Evolutionary conservation across 2,888 invertebrate genomes (phyloP).

Genomic region (Octonoba sinensis): DNA sequence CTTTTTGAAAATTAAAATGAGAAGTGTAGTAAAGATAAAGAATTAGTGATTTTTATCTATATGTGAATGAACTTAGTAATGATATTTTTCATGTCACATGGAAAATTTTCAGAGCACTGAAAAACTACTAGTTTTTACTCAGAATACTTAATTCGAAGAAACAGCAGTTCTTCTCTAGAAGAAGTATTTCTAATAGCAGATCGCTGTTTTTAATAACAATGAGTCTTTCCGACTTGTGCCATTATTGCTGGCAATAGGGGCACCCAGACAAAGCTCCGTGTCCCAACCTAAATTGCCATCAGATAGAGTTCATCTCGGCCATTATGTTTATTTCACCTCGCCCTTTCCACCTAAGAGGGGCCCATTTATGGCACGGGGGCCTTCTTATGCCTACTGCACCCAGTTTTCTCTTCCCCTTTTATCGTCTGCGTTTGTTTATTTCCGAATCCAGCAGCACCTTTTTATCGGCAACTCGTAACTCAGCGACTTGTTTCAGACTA

Average conservation of each 20-base stretch:
- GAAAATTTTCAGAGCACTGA: no score
- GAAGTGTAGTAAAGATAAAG: no score
- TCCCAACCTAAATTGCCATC: constrained; percentile 28
- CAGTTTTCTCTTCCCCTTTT: neutral
- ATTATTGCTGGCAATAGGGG: neutral
- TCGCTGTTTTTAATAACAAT: no score
- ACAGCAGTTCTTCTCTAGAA: no score
- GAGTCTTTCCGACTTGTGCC: no score
- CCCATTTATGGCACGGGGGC: constrained; percentile 34
- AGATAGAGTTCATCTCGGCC: constrained; percentile 58
- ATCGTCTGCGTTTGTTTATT: constrained; percentile 14
- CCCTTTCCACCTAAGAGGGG: constrained; percentile 16
- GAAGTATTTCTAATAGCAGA: no score
- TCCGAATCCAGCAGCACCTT: constrained; percentile 8
- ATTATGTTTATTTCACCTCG: constrained; percentile 47
- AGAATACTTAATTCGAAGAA: no score
- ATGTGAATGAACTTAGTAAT: no score
- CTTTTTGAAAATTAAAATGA: no score
- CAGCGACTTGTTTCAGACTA: constrained; percentile 16
- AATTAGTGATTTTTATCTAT: no score
- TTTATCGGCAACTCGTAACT: constrained; percentile 19
- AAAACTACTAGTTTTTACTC: no score
- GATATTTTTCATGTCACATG: no score
- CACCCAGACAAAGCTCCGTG: neutral
- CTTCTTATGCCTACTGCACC: neutral